Evolutionary conservation across 2,113 vertebrate genomes (phyloP).

Genomic region (Pteruthius melanotis): DNA sequence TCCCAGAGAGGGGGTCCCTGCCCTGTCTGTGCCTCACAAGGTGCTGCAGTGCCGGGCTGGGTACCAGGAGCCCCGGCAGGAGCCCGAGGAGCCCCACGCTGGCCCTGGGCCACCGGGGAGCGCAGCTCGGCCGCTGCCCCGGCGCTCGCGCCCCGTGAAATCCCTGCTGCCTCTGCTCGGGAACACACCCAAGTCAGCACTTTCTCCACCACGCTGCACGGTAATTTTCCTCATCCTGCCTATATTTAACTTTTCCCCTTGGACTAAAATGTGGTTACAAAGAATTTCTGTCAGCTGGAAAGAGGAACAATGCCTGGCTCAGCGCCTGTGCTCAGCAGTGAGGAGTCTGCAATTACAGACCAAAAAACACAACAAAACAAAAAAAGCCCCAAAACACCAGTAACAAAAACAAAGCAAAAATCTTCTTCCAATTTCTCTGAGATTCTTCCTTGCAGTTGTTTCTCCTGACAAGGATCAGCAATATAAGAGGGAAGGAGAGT

Average conservation of each 20-base stretch:
- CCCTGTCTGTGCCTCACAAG: rapidly evolving
- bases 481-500: background rate
- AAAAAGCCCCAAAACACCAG: background rate
- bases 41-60: rapidly evolving
- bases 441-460: background rate
- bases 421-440: background rate
- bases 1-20: background rate
- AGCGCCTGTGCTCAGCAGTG: background rate
- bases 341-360: constrained; percentile 41
- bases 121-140: rapidly evolving
- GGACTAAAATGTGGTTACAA: background rate
- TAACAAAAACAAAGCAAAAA: constrained; percentile 6
- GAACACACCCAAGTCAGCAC: background rate
- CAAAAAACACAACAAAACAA: background rate
- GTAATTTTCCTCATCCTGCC: background rate
- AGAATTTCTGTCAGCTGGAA: constrained; percentile 20
- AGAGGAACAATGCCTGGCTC: constrained; percentile 9
- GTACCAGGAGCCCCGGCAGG: rapidly evolving
- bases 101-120: background rate
- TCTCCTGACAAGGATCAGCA: background rate
- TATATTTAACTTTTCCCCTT: constrained; percentile 47
- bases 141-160: background rate
- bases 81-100: rapidly evolving
- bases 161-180: background rate
- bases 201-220: background rate